Evolutionary conservation across 2,888 invertebrate genomes (phyloP).

Genomic region (Diaprepes abbreviatus): DNA sequence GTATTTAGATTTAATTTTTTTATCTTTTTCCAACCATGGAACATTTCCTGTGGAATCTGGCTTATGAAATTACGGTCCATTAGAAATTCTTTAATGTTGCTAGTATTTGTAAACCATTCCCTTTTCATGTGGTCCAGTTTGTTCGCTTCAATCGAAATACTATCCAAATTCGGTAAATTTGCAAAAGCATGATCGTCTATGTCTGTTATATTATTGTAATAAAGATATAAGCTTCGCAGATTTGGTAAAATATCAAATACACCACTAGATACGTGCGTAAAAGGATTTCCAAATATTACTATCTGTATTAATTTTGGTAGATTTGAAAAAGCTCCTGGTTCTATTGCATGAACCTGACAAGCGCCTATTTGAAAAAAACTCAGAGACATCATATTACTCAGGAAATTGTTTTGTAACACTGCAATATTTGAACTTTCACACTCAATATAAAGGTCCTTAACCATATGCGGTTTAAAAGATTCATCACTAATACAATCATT

Average conservation of each 20-base stretch:
- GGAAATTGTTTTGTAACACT: not conserved
- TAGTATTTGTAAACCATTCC: slow-evolving; percentile 12
- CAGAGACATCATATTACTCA: not conserved
- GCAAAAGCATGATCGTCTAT: not conserved
- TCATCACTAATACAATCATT: not conserved
- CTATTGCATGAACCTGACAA: not conserved
- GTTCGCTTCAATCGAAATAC: not conserved
- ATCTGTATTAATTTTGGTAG: not conserved
- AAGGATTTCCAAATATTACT: not conserved
- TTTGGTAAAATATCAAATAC: not conserved
- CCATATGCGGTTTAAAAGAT: not conserved
- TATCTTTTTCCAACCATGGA: slow-evolving; percentile 2
- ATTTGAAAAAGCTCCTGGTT: not conserved
- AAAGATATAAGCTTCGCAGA: not conserved
- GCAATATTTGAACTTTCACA: not conserved
- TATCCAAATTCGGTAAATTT: slow-evolving; percentile 12
- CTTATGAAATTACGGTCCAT: not conserved
- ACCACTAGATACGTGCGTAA: not conserved
- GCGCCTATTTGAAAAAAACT: not conserved
- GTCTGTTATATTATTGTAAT: not conserved
- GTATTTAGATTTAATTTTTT: not conserved
- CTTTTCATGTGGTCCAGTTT: not conserved
- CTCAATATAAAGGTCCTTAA: not conserved
- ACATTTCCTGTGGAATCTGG: not conserved
- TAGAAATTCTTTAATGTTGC: not conserved